These are phyloP conservation scores for Noctua pronuba DNA, from an alignment of 2,888 invertebrate species.

Conservation along the genomic window DNA sequence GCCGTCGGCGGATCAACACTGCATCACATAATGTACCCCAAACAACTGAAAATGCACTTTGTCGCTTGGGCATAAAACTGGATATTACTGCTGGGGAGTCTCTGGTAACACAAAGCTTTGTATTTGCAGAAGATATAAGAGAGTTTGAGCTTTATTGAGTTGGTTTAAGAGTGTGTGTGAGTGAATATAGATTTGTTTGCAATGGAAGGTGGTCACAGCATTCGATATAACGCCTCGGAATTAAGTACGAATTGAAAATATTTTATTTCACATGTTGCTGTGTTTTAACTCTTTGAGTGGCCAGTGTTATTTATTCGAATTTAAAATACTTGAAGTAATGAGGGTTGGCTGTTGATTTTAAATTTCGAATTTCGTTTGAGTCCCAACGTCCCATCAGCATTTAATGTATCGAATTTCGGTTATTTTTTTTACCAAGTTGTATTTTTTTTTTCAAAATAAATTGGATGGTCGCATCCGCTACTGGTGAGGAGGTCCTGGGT, in stretches of 20 bases:
- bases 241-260: conserved; percentile 63
- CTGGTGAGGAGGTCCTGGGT: neutral
- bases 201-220: conserved; percentile 53
- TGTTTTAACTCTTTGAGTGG: conserved; percentile 43
- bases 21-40: conserved; percentile 12
- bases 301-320: conserved; percentile 34
- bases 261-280: conserved; percentile 57
- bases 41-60: conserved; percentile 47
- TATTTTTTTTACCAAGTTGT: neutral
- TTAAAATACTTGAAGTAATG: conserved; percentile 54
- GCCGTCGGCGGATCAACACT: conserved; percentile 55
- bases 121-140: conserved; percentile 18
- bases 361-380: conserved; percentile 38
- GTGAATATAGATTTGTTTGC: conserved; percentile 28
- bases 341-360: conserved; percentile 38
- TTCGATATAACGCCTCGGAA: conserved; percentile 59
- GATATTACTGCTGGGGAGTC: neutral
- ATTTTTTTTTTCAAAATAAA: neutral
- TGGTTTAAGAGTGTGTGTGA: conserved; percentile 12
- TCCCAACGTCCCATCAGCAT: neutral
- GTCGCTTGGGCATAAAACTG: conserved; percentile 17
- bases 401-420: neutral
- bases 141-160: conserved; percentile 40
- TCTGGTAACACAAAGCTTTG: conserved; percentile 20
- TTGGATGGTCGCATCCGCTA: neutral